Evolutionary conservation across 2,888 invertebrate species (phyloP), one percentile per base, ranked within the genome.

Genomic region (Athalia circularis): DNA sequence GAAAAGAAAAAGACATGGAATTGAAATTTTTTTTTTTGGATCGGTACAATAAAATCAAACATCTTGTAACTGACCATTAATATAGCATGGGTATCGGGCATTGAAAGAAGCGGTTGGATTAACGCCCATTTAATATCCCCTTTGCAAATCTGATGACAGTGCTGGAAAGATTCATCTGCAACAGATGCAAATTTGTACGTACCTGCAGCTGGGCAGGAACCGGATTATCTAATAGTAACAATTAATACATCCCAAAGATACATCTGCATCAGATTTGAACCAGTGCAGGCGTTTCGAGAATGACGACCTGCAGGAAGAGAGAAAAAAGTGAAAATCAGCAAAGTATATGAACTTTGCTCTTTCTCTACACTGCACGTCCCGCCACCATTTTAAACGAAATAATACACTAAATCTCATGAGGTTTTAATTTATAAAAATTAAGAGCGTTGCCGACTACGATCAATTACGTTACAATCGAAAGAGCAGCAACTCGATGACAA

Each of bases 141-240:
- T 80, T 81, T 83, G 68, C 43, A 29, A 6, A 78, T 74, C 80
- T 80, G 81, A 52, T 81, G 84, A 83, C 80, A 81, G 48, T 45
- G 29, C 82, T 80, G 80, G 81, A 78, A 79, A 75, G 57, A 67
- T 74, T 67, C 67, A 77, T 78, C 82, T 80, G 80, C 81, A 68
- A 80, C 79, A 80, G 82, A 83, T 84, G 82, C 83, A 79, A 81
- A 84, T 76, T 57, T 15, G 43, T 50, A 59, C 65, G n/a, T n/a
- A n/a, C n/a, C n/a, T n/a, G n/a, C n/a, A 29, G 29, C 29, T 29
- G 29, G 29, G 29, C 29, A 29, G 29, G 29, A 29, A 29, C 29
- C 29, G 29, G 29, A 29, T 29, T 29, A 29, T 29, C 29, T 29
- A 29, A 29, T 29, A 29, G 29, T 29, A 29, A 29, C 29, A 29